Percentiles rank a stretch among this genome's conserved stretches.
Evolutionary conservation across 1,140 invertebrate genomes (phyloP).

Genomic region (Saccostrea cuccullata): DNA sequence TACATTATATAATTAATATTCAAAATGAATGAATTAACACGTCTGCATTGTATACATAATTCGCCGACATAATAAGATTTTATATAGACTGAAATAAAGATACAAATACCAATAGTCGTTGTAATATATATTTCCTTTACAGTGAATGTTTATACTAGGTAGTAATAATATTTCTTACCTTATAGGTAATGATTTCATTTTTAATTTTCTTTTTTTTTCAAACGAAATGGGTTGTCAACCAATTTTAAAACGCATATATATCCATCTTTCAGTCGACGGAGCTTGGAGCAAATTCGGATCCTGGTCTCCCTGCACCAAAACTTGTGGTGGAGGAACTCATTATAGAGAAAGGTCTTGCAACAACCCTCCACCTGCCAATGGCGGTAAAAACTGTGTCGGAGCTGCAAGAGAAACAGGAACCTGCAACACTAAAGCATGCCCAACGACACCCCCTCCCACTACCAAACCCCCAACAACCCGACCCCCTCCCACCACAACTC

Average conservation of each 20-base stretch:
- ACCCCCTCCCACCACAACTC: slow-evolving; percentile 53
- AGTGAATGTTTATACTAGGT: not conserved
- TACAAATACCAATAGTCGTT: not conserved
- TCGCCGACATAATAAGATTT: too few species aligned
- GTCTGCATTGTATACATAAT: too few species aligned
- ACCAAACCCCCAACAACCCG: slow-evolving; percentile 51
- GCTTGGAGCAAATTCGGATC: slow-evolving; percentile 80
- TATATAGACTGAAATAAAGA: not conserved
- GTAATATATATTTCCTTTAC: not conserved
- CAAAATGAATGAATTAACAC: too few species aligned
- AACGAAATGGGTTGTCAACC: too few species aligned
- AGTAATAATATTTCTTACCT: too few species aligned
- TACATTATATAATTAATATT: too few species aligned
- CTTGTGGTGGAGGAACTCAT: slow-evolving; percentile 91
- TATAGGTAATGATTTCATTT: too few species aligned
- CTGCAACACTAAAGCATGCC: slow-evolving; percentile 86
- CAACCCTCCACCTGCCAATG: slow-evolving; percentile 68
- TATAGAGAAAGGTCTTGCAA: slow-evolving; percentile 81
- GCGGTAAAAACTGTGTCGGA: slow-evolving; percentile 71
- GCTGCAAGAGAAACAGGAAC: slow-evolving; percentile 83
- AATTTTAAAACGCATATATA: too few species aligned
- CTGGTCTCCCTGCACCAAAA: slow-evolving; percentile 93
- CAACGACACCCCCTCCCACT: slow-evolving; percentile 62
- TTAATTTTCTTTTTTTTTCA: too few species aligned
- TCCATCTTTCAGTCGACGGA: slow-evolving; percentile 65